Evolutionary conservation across 2,888 invertebrate genomes (phyloP).

Genomic region (Syritta pipiens): DNA sequence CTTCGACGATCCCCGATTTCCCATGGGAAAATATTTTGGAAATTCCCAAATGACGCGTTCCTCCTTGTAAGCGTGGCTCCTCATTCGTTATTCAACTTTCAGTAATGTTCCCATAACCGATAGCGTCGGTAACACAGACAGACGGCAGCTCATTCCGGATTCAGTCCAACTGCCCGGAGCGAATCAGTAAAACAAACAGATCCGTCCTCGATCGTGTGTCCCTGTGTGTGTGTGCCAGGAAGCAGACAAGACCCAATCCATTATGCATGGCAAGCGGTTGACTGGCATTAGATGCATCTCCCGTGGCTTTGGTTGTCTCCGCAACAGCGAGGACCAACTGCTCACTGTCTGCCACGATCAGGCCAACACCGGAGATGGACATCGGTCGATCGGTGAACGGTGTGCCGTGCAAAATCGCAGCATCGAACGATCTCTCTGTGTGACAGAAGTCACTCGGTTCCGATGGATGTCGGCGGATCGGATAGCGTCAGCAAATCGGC

Average conservation of each 20-base stretch:
- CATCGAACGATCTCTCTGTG: constrained; percentile 33
- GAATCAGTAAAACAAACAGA: constrained; percentile 65
- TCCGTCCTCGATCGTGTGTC: constrained; percentile 12
- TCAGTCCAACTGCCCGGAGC: constrained; percentile 42
- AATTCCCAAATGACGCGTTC: constrained; percentile 46
- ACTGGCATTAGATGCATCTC: constrained; percentile 57
- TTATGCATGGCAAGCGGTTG: constrained; percentile 61
- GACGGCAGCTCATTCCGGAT: constrained; percentile 52
- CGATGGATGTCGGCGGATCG: constrained; percentile 26
- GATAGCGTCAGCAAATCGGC: constrained; percentile 18
- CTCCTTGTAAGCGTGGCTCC: constrained; percentile 39
- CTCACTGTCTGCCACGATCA: constrained; percentile 63
- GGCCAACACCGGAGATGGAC: constrained; percentile 67
- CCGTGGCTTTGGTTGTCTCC: constrained; percentile 29
- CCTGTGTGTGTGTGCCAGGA: constrained; percentile 48
- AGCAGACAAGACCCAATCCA: constrained; percentile 64
- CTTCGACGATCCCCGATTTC: constrained; percentile 14
- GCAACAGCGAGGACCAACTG: constrained; percentile 40
- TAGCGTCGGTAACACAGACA: constrained; percentile 3
- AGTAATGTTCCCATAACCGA: constrained; percentile 58
- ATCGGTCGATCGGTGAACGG: constrained; percentile 64
- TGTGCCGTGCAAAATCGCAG: not conserved
- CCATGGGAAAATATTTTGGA: constrained; percentile 60
- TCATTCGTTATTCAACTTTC: constrained; percentile 63
- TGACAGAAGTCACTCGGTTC: constrained; percentile 58